Percentiles rank a stretch among this genome's conserved stretches.
Evolutionary conservation across 2,797 vertebrate genomes (phyloP).

Genomic region (Melanogrammus aeglefinus): DNA sequence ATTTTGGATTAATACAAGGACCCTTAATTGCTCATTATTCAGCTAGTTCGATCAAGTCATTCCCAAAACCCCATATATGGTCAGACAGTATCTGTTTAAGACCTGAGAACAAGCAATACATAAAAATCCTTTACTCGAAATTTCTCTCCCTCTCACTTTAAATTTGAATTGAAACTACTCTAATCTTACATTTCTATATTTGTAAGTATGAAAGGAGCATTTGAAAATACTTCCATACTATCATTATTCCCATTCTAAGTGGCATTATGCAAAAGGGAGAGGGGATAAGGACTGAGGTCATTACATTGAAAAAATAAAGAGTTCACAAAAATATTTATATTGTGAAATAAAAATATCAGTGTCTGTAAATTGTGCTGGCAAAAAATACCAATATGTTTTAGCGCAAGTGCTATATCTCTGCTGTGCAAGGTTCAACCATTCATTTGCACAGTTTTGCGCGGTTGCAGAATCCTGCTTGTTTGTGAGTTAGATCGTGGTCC

Average conservation of each 20-base stretch:
- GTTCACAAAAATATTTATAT: slow-evolving; percentile 33
- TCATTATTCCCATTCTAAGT: slow-evolving; percentile 57
- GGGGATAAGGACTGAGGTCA: slow-evolving; percentile 73
- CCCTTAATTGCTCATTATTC: slow-evolving; percentile 52
- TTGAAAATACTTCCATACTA: slow-evolving; percentile 3
- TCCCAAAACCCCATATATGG: slow-evolving; percentile 32
- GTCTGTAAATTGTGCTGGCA: slow-evolving; percentile 51
- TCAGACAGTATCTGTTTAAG: slow-evolving; percentile 49
- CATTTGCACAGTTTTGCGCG: slow-evolving; percentile 24
- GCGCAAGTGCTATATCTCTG: slow-evolving; percentile 60
- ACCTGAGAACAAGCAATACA: slow-evolving; percentile 46
- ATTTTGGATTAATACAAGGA: slow-evolving; percentile 37
- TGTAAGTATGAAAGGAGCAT: slow-evolving; percentile 36
- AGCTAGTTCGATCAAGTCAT: slow-evolving; percentile 34
- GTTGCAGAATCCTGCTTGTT: slow-evolving; percentile 36
- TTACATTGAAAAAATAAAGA: slow-evolving; percentile 57
- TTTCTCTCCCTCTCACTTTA: slow-evolving; percentile 24
- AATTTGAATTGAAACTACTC: slow-evolving; percentile 14
- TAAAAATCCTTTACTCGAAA: slow-evolving; percentile 13
- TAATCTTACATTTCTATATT: slow-evolving; percentile 41
- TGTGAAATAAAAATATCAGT: slow-evolving; percentile 29
- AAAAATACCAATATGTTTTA: slow-evolving; percentile 47
- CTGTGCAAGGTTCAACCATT: slow-evolving; percentile 38
- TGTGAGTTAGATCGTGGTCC: slow-evolving; percentile 75
- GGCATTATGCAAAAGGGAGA: slow-evolving; percentile 71